These are phyloP conservation scores for Anarrhichthys ocellatus DNA, from an alignment of 2,113 vertebrate species.

Conservation along the genomic window DNA sequence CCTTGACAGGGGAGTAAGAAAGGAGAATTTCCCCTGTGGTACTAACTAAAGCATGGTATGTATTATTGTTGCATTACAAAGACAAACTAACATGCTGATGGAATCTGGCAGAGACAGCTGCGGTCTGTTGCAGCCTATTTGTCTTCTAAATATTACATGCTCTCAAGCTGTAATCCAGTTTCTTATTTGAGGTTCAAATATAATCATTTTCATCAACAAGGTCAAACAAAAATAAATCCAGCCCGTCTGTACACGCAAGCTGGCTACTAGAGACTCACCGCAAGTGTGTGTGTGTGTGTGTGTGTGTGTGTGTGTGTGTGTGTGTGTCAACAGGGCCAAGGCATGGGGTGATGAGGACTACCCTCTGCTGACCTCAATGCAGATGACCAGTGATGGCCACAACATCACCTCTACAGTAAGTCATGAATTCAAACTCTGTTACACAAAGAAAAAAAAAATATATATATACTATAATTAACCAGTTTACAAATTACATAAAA, in stretches of 20 bases:
- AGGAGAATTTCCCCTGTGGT: conserved; percentile 41
- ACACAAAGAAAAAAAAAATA: too few relatives aligned
- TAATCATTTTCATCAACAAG: conserved; percentile 41
- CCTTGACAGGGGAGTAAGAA: conserved; percentile 10
- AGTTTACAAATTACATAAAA: neutral
- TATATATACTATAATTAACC: neutral
- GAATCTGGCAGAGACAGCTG: conserved; percentile 59
- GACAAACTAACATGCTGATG: conserved; percentile 57
- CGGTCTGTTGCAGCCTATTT: conserved; percentile 44
- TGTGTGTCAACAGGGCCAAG: conserved; percentile 64
- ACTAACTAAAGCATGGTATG: conserved; percentile 21
- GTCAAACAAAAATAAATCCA: conserved; percentile 43
- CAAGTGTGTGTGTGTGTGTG: conserved; percentile 26
- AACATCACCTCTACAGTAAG: conserved; percentile 78
- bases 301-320: conserved; percentile 19
- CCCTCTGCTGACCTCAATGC: conserved; percentile 76
- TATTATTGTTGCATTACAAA: conserved; percentile 55
- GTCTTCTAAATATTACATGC: conserved; percentile 49
- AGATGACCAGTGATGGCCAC: conserved; percentile 87
- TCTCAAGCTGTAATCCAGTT: conserved; percentile 53
- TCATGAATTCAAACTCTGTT: neutral
- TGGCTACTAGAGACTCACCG: conserved; percentile 33
- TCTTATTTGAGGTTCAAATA: conserved; percentile 42
- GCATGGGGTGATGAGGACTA: conserved; percentile 78
- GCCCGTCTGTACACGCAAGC: conserved; percentile 17